Conservation (phyloP, 2,797 vertebrate genomes). For the Eulemur albifrons region DNA sequence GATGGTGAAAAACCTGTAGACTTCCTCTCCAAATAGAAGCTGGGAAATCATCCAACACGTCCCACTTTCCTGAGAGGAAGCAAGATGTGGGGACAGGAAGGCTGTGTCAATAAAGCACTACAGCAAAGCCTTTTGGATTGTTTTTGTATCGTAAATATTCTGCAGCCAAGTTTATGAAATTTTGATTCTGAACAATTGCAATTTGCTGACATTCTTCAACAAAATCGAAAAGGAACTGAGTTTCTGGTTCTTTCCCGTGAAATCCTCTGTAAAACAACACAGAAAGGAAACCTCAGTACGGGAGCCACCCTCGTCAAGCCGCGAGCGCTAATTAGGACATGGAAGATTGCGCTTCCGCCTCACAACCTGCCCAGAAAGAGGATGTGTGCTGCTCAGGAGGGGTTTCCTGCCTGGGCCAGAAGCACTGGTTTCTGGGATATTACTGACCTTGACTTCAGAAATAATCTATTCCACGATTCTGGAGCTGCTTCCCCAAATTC, state of each 20-base stretch:
- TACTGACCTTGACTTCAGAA: background rate
- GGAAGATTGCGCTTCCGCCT: background rate
- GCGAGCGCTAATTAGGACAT: background rate
- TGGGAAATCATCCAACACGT: slow-evolving; percentile 82
- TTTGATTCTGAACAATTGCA: slow-evolving; percentile 43
- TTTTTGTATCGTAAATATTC: slow-evolving; percentile 74
- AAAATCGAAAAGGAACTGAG: background rate
- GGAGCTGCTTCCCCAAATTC: background rate
- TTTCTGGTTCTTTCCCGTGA: background rate
- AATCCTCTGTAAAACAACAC: slow-evolving; percentile 21
- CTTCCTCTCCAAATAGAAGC: slow-evolving; percentile 83
- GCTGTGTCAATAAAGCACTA: slow-evolving; percentile 77
- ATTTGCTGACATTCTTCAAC: slow-evolving; percentile 42
- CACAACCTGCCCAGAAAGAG: background rate
- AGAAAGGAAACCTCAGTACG: background rate
- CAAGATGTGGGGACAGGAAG: slow-evolving; percentile 82
- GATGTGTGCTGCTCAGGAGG: slow-evolving; percentile 29
- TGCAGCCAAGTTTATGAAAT: slow-evolving; percentile 23
- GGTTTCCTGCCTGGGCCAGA: slow-evolving; percentile 54
- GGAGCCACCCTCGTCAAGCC: background rate
- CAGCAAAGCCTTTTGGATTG: slow-evolving; percentile 75
- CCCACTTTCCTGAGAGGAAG: slow-evolving; percentile 85
- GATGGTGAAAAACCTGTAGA: slow-evolving; percentile 57
- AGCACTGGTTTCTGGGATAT: background rate
- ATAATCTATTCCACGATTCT: background rate